Base-by-base conservation (phyloP, 2,113 vertebrate species). In the Anarhynchus alexandrinus region DNA sequence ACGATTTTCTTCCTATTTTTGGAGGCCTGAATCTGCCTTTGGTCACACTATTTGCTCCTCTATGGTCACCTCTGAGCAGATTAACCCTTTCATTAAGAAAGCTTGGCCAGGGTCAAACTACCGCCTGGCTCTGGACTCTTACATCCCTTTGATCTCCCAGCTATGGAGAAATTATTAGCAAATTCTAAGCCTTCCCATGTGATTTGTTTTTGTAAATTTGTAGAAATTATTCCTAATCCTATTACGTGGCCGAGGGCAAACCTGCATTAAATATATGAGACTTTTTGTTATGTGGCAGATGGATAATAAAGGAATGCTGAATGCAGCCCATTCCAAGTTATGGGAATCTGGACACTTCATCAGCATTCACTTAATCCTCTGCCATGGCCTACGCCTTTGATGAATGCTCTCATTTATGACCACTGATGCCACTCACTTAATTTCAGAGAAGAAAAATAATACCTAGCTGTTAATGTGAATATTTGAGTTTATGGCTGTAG, bases 51-150 rank as follows among this genome's bases (percentile, higher is more conserved):
- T 98, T 98, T 99, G 99, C 99, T 99, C 97, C 98, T 99, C 98
- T 99, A 99, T 99, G 98, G 99, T 99, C 99, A 99, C 99, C 99
- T 99, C 98, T 97, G 99, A 99, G 98, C 98, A 99, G 99, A 99
- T 99, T 99, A 99, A 99, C 99, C 99, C 99, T 99, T 99, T 99
- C 99, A 99, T 99, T 99, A 99, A 98, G 98, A 99, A 99, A 98
- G 98, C 99, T 98, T 98, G 98, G 98, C 98, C 98, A 97, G 98
- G 99, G 99, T 99, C 99, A 99, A 98, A 98, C 99, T 98, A 98
- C 98, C 95, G 98, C 98, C 98, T 98, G 98, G 98, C 98, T 98
- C 98, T 96, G 98, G 97, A 97, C 98, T 98, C 97, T 97, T 98
- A 98, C 97, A 98, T 96, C 97, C 95, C 98, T 99, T 99, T 99